Conservation (phyloP, 2,888 invertebrate genomes). For the Caenorhabditis uteleia region DNA sequence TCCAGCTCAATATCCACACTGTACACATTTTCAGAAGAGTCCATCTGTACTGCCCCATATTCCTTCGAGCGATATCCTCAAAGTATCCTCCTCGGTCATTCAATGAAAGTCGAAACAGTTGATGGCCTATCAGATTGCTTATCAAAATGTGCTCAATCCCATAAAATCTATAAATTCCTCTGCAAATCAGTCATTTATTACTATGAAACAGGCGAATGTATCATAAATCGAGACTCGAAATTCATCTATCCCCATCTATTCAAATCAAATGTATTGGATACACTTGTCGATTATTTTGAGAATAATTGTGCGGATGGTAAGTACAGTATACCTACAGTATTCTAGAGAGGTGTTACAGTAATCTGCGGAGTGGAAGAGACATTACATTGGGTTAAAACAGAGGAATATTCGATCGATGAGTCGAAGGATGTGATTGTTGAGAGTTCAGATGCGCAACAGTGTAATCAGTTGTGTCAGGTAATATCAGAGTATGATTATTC, state of each 20-base stretch:
- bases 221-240: conserved; percentile 61
- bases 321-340: not conserved
- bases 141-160: conserved; percentile 55
- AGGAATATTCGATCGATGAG: conserved; percentile 59
- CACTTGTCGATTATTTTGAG: conserved; percentile 68
- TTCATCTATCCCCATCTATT: conserved; percentile 55
- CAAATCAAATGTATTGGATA: conserved; percentile 39
- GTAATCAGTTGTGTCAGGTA: conserved; percentile 38
- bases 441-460: conserved; percentile 50
- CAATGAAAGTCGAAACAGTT: conserved; percentile 53
- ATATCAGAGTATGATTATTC: too few species aligned
- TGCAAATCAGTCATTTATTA: conserved; percentile 64
- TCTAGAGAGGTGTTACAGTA: conserved; percentile 45
- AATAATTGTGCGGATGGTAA: conserved; percentile 66
- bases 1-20: too few species aligned
- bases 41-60: conserved; percentile 57
- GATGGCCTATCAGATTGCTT: conserved; percentile 65
- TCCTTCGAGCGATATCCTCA: conserved; percentile 67
- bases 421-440: conserved; percentile 63
- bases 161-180: conserved; percentile 27
- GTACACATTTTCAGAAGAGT: conserved; percentile 50
- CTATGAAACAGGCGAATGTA: conserved; percentile 68
- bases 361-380: conserved; percentile 45
- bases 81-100: conserved; percentile 60
- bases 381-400: conserved; percentile 63